Evolutionary conservation across 2,113 vertebrate species (phyloP).

Genomic region (Bos taurus): DNA sequence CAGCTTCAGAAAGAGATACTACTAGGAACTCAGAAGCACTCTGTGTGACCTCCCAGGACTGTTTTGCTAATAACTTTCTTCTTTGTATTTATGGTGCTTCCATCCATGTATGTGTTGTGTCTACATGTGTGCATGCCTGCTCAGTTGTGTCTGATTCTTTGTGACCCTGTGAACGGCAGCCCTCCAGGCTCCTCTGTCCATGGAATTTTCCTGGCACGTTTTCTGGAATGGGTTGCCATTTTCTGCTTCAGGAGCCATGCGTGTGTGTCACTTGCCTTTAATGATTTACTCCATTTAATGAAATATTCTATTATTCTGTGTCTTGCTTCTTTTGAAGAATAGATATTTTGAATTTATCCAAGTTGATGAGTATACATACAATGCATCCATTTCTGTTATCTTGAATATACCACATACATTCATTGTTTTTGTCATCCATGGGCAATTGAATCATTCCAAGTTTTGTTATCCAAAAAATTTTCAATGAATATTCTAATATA

Average conservation of each 20-base stretch:
- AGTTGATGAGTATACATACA: background rate
- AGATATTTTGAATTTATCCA: background rate
- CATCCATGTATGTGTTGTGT: no score
- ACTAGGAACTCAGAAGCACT: background rate
- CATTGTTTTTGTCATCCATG: background rate
- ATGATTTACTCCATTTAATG: background rate
- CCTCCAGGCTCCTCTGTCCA: background rate
- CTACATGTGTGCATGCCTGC: accelerated
- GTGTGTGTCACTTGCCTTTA: background rate
- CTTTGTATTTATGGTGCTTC: background rate
- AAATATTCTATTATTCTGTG: background rate
- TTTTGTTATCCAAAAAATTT: background rate
- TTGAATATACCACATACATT: background rate
- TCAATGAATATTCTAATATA: background rate
- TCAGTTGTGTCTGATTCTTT: background rate
- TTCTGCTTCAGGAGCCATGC: background rate
- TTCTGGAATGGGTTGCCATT: background rate
- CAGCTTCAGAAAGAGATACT: background rate
- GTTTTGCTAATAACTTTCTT: background rate
- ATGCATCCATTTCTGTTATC: background rate
- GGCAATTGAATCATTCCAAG: background rate
- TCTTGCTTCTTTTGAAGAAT: background rate
- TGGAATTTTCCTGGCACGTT: background rate
- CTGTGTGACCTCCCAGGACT: no score
- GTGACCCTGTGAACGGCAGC: background rate